These are phyloP conservation scores for Dastarcus helophoroides DNA, from an alignment of 2,888 invertebrate genomes.

Conservation along the genomic window DNA sequence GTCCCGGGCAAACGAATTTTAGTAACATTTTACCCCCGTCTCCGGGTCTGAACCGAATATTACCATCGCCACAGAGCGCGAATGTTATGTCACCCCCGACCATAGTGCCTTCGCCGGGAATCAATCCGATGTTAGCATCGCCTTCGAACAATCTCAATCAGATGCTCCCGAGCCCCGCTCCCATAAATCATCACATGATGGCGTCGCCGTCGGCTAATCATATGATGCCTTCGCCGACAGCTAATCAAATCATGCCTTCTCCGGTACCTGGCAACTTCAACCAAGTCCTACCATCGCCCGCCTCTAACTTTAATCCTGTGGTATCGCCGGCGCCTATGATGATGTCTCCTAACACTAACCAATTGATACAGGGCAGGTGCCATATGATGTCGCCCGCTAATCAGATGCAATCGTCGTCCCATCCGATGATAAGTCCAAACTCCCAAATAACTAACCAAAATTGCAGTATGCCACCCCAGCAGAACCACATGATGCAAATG, in stretches of 20 bases:
- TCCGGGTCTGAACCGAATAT: constrained; percentile 17
- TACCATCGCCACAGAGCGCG: constrained; percentile 18
- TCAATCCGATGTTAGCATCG: constrained; percentile 25
- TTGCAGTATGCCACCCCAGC: constrained; percentile 9
- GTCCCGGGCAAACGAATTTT: constrained; percentile 13
- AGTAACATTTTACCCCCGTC: constrained; percentile 14
- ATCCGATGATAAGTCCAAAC: constrained; percentile 21
- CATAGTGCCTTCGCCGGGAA: constrained; percentile 17
- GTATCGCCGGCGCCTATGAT: constrained; percentile 21
- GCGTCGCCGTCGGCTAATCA: constrained; percentile 20
- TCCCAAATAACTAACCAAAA: constrained; percentile 26
- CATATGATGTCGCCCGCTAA: constrained; percentile 20
- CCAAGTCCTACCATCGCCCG: constrained; percentile 14
- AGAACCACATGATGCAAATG: constrained; percentile 4
- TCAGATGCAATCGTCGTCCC: constrained; percentile 16
- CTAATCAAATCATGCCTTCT: constrained; percentile 20
- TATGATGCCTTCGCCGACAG: constrained; percentile 22
- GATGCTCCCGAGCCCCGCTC: constrained; percentile 18
- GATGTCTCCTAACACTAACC: constrained; percentile 19
- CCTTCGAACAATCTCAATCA: constrained; percentile 18
- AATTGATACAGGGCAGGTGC: constrained; percentile 20
- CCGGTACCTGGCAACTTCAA: constrained; percentile 13
- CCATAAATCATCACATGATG: constrained; percentile 26
- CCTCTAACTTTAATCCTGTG: constrained; percentile 16
- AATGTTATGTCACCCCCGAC: constrained; percentile 15